Base-by-base conservation (phyloP, 2,113 vertebrate species). In the Odocoileus hemionus region DNA sequence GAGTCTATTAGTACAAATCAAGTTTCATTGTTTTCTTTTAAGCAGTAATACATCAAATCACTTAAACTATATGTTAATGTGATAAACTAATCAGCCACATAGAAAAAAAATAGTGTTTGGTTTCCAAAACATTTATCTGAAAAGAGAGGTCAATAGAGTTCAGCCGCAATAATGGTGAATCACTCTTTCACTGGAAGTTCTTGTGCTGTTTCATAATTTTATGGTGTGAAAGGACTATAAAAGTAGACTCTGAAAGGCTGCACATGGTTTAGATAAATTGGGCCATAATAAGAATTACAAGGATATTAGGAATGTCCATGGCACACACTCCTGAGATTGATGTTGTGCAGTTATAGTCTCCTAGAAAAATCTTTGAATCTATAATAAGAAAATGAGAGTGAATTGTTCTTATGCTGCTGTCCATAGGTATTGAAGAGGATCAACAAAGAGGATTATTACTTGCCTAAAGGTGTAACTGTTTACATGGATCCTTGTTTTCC, bases 1-100 rank as follows among this genome's bases (percentile, higher is more conserved):
- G 19, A 95, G 47, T 7, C 14, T 92, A 25, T 96, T 96, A 98
- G 83, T 86, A 64, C 5, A 94, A 87, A 67, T 85, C 54, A 88
- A 89, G 4, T 7, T 39, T 10, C 21, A 13, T 64, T 93, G 90
- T 64, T 95, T 94, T 50, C 8, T 94, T 91, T 91, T 85, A 97
- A 89, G 36, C 10, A 86, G 60, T 36, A 11, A 21, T 86, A 84
- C 15, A 23, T 92, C 43, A 93, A 85, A 33, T 74, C 87, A 52
- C 43, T 95, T 88, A 55, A 80, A 89, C 86, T 26, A 54, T 36
- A 26, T 50, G 1, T 50, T 64, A 86, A 79, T 5, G 10, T 78
- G 21, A 94, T 70, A 47, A 82, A 55, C 1, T 14, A 84, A 79
- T 82, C 74, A 25, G 80, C 3, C 2, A 79, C 76, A 61, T 79